Base-by-base conservation (phyloP, 2,797 vertebrate species). In the Scleropages formosus region DNA sequence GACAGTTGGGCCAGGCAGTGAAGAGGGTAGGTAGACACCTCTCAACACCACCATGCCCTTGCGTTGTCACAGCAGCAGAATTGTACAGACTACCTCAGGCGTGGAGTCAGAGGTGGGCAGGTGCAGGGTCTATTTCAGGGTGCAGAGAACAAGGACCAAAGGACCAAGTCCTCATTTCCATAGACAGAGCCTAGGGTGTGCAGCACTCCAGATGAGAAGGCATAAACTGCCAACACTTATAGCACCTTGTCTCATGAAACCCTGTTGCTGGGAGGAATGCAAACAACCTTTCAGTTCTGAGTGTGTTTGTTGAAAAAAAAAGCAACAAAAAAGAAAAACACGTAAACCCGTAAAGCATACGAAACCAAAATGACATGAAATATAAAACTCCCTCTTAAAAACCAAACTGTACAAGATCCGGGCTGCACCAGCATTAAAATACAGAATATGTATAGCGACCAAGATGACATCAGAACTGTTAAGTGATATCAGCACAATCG, bases 191-290 rank as follows among this genome's bases (percentile, higher is more conserved):
- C 10, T 6, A 53, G 13, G 53, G 31, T 39, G 31, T 39, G 31
- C 6, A 39, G 31, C 31, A 39, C 31, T 39, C 6, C 31, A 39
- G 31, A 39, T 39, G 31, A n/a, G n/a, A n/a, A 39, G 31, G 6
- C 39, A 39, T 6, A 31, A 39, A 2, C 31, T 39, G 31, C 31
- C 31, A 39, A 39, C 31, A 39, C 31, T 31, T 39, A 39, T 39
- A 39, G 31, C 31, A 39, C 31, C 6, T 39, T 2, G 6, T 39
- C 31, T 39, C 31, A 6, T 16, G 44, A 60, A 72, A 70, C 53
- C n/a, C 56, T 56, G 60, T 59, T 72, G 59, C 70, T 15, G 11
- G 51, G 27, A 72, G 26, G 44, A 72, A 72, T 72, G 59, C 59
- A 60, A 72, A 72, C 53, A 39, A 20, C 11, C 53, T 61, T 46